Evolutionary conservation across 2,113 vertebrate species (phyloP).

Genomic region (Piaya cayana): DNA sequence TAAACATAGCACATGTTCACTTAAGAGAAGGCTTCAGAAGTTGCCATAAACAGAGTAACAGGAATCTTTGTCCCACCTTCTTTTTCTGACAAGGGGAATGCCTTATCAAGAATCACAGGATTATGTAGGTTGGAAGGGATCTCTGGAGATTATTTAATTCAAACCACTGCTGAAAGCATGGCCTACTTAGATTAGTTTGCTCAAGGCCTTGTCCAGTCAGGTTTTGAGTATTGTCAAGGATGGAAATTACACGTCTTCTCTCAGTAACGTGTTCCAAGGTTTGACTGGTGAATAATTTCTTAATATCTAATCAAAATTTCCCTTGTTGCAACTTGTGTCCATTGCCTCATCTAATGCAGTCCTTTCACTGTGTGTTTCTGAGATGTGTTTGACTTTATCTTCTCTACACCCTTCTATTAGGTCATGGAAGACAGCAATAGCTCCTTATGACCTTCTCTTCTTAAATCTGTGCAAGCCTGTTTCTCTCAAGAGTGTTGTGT

Average conservation of each 20-base stretch:
- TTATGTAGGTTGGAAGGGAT: neutral
- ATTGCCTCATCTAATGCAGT: neutral
- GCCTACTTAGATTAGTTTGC: neutral
- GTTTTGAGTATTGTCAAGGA: too few relatives aligned
- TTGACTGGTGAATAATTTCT: neutral
- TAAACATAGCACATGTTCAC: neutral
- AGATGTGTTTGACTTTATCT: neutral
- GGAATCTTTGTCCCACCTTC: neutral
- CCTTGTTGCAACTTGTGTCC: neutral
- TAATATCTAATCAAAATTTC: neutral
- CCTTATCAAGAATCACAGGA: neutral
- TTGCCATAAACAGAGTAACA: neutral
- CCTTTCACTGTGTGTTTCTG: neutral
- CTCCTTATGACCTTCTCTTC: neutral
- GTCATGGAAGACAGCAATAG: neutral
- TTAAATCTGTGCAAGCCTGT: neutral
- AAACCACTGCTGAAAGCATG: neutral
- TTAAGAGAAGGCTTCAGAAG: neutral
- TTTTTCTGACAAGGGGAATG: neutral
- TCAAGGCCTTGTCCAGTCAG: neutral
- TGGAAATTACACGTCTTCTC: too few relatives aligned
- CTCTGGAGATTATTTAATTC: neutral
- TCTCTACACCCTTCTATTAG: neutral
- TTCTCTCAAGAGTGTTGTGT: neutral
- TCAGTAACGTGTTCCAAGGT: too few relatives aligned